phyloP scores from a whole-genome alignment of 2,888 invertebrate species.

The Pseudeuparius sepicola region DNA sequence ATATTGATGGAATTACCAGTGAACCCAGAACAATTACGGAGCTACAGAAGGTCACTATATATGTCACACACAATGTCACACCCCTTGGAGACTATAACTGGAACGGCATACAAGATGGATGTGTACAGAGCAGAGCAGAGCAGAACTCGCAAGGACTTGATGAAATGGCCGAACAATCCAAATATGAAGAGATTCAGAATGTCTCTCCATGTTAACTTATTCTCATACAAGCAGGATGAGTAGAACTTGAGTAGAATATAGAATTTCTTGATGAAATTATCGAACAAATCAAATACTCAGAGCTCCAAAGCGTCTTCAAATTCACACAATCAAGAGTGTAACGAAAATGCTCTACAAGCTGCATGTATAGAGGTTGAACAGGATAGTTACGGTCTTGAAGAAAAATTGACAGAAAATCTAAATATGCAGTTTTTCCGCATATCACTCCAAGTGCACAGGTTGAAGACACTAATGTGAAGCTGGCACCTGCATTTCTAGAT shows the following conservation, averaged over 20 bases:
- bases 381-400: slow-evolving; percentile 1
- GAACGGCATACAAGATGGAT: slow-evolving; percentile 1
- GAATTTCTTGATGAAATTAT: neutral
- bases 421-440: slow-evolving; percentile 3
- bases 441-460: slow-evolving; percentile 2
- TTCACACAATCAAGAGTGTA: slow-evolving; percentile 3
- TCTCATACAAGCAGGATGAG: slow-evolving; percentile 2
- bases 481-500: slow-evolving; percentile 1
- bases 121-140: neutral
- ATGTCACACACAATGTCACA: too few relatives aligned
- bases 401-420: slow-evolving; percentile 2
- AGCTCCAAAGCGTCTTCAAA: slow-evolving; percentile 3
- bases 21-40: slow-evolving; percentile 1
- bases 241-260: slow-evolving; percentile 1
- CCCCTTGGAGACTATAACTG: slow-evolving; percentile 3
- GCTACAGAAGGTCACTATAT: too few relatives aligned
- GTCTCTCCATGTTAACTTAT: slow-evolving; percentile 1
- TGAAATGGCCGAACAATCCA: slow-evolving; percentile 1
- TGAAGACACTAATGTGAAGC: slow-evolving; percentile 1
- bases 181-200: slow-evolving; percentile 2
- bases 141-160: slow-evolving; percentile 3
- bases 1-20: slow-evolving; percentile 2
- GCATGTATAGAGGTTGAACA: slow-evolving; percentile 1
- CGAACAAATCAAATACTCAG: neutral
- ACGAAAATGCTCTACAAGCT: slow-evolving; percentile 1